Conservation (phyloP, 2,888 invertebrate genomes). For the Drosophila maculinotata region DNA sequence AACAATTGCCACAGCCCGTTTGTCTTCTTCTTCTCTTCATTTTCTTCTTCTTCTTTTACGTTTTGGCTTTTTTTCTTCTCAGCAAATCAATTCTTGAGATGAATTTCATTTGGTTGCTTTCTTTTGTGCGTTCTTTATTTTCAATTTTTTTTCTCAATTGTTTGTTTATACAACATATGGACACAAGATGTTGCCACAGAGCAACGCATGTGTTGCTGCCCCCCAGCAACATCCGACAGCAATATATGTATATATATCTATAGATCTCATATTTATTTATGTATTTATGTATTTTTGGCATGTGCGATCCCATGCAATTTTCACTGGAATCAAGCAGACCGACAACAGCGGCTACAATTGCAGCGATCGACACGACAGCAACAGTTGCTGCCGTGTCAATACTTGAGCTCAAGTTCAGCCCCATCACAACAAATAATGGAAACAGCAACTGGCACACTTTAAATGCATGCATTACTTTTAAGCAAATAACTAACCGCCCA, state of each 20-base stretch:
- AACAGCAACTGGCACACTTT: slow-evolving; percentile 47
- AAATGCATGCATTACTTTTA: slow-evolving; percentile 28
- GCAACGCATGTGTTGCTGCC: slow-evolving; percentile 53
- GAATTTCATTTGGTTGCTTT: slow-evolving; percentile 49
- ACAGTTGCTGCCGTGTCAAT: slow-evolving; percentile 30
- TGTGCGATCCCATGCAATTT: slow-evolving; percentile 43
- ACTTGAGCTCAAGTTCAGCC: slow-evolving; percentile 68
- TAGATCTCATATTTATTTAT: slow-evolving; percentile 6
- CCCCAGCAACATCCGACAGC: not conserved
- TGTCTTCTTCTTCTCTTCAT: slow-evolving; percentile 6
- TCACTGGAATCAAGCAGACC: slow-evolving; percentile 35
- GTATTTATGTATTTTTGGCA: not conserved
- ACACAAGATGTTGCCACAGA: slow-evolving; percentile 70
- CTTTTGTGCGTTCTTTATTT: slow-evolving; percentile 20
- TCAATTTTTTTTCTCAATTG: slow-evolving; percentile 57
- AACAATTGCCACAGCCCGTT: slow-evolving; percentile 20
- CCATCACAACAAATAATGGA: slow-evolving; percentile 4
- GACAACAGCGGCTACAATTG: slow-evolving; percentile 20
- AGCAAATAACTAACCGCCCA: slow-evolving; percentile 12
- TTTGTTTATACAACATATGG: slow-evolving; percentile 76
- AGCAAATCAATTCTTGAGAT: slow-evolving; percentile 57
- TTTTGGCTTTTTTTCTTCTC: slow-evolving; percentile 2
- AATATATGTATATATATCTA: slow-evolving; percentile 3
- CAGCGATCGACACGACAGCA: slow-evolving; percentile 25
- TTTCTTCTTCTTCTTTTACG: slow-evolving; percentile 5